Percentiles rank a stretch among this genome's conserved stretches.
Evolutionary conservation across 2,888 invertebrate genomes (phyloP).

Genomic region (Himalopsyche japonica): DNA sequence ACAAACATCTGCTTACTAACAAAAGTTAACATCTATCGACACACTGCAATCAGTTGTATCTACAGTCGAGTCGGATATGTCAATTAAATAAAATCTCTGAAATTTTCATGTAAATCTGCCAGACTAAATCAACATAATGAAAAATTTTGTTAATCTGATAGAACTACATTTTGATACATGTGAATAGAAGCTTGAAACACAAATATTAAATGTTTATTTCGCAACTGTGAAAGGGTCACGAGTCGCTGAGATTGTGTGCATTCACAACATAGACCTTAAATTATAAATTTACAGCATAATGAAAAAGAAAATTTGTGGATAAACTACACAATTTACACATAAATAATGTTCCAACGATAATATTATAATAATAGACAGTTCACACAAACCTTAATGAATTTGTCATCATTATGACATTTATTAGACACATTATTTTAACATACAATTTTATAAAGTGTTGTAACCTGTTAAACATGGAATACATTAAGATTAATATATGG

Average conservation of each 20-base stretch:
- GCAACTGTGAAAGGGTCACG: background rate
- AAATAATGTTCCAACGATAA: constrained; percentile 21
- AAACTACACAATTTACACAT: constrained; percentile 26
- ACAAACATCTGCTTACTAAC: too few relatives aligned
- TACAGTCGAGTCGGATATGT: too few relatives aligned
- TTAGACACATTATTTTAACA: constrained; percentile 16
- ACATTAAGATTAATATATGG: background rate
- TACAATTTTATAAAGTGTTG: constrained; percentile 2
- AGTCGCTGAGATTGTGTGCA: constrained; percentile 8
- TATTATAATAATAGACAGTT: constrained; percentile 3
- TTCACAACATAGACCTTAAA: constrained; percentile 21
- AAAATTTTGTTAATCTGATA: background rate
- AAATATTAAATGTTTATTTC: background rate
- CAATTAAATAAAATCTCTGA: background rate
- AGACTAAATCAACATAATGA: background rate
- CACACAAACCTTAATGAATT: background rate
- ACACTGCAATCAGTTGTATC: too few relatives aligned
- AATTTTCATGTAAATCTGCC: background rate
- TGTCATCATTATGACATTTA: constrained; percentile 1
- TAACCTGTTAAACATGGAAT: background rate
- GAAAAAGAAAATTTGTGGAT: constrained; percentile 5
- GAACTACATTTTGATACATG: background rate
- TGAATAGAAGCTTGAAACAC: background rate
- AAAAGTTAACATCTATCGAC: too few relatives aligned
- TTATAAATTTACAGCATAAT: background rate